Conservation (phyloP, 1,140 invertebrate genomes). For the Hycleus phaleratus region DNA sequence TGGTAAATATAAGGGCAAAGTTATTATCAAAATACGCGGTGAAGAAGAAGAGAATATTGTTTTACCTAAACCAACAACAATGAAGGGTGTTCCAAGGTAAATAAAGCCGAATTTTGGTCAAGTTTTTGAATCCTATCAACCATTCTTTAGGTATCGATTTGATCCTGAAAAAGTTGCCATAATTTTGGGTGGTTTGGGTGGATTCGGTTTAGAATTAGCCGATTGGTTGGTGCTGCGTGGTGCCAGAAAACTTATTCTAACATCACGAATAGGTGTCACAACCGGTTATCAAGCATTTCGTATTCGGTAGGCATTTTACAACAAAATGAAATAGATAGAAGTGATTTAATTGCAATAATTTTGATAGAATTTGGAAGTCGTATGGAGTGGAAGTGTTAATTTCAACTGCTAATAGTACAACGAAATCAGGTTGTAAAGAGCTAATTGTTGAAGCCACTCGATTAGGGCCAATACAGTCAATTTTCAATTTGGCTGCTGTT, state of each 20-base stretch:
- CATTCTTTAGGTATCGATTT: constrained; percentile 23
- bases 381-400: constrained; percentile 48
- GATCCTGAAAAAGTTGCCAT: constrained; percentile 48
- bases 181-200: constrained; percentile 71
- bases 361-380: constrained; percentile 45
- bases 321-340: no score
- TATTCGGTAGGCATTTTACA: constrained; percentile 41
- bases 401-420: constrained; percentile 43
- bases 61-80: constrained; percentile 7
- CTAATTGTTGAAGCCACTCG: constrained; percentile 51
- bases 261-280: constrained; percentile 65
- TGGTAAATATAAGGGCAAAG: constrained; percentile 44
- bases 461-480: constrained; percentile 59
- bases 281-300: constrained; percentile 72
- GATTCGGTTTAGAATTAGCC: constrained; percentile 72
- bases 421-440: constrained; percentile 43
- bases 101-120: no score
- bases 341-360: not conserved
- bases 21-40: constrained; percentile 76
- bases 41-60: constrained; percentile 51
- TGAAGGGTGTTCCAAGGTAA: not conserved
- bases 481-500: constrained; percentile 72
- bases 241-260: constrained; percentile 68
- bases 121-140: no score
- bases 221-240: constrained; percentile 76